phyloP scores from a whole-genome alignment of 2,113 vertebrate genomes.

The Semicossyphus pulcher region DNA sequence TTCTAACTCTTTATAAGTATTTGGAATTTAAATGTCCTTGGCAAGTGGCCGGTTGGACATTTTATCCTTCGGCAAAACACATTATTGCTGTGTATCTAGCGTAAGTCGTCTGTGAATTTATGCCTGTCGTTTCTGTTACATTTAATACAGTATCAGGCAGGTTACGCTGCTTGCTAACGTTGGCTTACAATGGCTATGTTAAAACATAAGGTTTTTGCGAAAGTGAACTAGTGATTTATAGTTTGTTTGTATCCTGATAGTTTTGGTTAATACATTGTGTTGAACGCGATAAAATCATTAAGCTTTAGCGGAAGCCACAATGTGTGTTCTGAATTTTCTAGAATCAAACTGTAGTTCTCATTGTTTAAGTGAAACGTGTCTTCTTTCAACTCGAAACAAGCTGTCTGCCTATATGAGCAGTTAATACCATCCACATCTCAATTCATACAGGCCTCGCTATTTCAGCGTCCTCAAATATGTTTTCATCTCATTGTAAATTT shows the following conservation, averaged over 20 bases:
- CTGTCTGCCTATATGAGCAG: too few species aligned
- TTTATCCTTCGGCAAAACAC: background rate
- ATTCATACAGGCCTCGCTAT: background rate
- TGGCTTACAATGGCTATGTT: background rate
- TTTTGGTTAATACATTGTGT: background rate
- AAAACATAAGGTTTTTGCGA: background rate
- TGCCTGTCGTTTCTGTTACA: background rate
- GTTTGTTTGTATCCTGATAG: too few species aligned
- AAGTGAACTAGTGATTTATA: background rate
- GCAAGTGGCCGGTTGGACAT: background rate
- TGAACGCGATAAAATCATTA: background rate
- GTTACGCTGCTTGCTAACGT: background rate
- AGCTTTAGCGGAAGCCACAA: too few species aligned
- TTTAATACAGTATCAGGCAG: fast-evolving
- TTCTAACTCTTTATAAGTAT: background rate
- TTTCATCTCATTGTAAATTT: background rate
- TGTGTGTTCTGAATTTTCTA: too few species aligned
- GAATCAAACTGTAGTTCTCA: too few species aligned
- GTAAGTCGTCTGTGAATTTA: background rate
- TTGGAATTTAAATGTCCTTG: constrained; percentile 15
- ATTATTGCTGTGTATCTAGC: background rate
- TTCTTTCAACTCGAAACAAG: background rate
- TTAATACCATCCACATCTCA: background rate
- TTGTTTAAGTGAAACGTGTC: background rate
- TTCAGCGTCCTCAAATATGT: background rate